These are phyloP conservation scores for Psilopsiagon aymara DNA, from an alignment of 2,113 vertebrate genomes.

Conservation along the genomic window DNA sequence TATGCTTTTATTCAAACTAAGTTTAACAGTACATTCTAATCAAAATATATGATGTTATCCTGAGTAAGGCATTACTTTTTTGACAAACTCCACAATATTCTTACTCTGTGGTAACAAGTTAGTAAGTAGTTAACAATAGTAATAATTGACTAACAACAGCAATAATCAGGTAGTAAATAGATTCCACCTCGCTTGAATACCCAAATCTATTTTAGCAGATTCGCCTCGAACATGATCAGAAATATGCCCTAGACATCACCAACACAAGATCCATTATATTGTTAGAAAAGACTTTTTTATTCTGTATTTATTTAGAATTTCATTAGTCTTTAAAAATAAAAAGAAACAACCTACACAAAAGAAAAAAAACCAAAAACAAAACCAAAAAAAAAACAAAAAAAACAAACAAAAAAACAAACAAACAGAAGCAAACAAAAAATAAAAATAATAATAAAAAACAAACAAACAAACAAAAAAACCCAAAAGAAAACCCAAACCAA, in stretches of 20 bases:
- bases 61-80: neutral
- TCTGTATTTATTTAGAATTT: neutral
- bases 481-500: too few species aligned
- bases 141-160: neutral
- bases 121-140: neutral
- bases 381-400: too few species aligned
- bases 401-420: too few species aligned
- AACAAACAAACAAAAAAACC: neutral
- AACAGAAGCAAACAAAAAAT: neutral
- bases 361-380: too few species aligned
- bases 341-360: too few species aligned
- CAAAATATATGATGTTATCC: neutral
- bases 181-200: neutral
- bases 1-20: neutral
- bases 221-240: neutral
- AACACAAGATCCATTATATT: neutral
- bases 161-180: neutral
- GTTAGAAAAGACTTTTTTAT: neutral
- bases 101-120: neutral
- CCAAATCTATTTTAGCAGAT: neutral
- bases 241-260: neutral
- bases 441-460: too few species aligned
- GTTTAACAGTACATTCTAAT: neutral
- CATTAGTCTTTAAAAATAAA: neutral
- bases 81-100: neutral